Evolutionary conservation across 1,140 invertebrate species (phyloP).

Genomic region (Xylocopa sonorina): DNA sequence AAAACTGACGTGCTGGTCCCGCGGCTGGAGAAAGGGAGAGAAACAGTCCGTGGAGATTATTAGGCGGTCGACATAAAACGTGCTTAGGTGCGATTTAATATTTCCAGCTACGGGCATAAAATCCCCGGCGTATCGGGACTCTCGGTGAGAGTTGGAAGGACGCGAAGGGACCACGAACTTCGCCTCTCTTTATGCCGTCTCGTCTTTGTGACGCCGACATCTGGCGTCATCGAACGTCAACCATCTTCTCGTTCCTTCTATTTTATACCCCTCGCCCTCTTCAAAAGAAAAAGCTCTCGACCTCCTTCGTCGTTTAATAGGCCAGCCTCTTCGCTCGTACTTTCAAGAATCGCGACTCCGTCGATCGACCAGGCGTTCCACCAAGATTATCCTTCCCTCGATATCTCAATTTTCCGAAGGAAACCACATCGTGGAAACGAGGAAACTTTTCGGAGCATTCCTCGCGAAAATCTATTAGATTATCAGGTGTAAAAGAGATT

Average conservation of each 20-base stretch:
- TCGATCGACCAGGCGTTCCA: neutral
- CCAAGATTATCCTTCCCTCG: too few relatives aligned
- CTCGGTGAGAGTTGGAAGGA: conserved; percentile 15
- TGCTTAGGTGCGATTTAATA: conserved; percentile 78
- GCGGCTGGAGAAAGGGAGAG: conserved; percentile 37
- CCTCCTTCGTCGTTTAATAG: conserved; percentile 40
- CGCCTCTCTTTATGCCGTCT: conserved; percentile 50
- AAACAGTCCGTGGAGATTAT: conserved; percentile 70
- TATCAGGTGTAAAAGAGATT: neutral
- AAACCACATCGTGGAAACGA: too few relatives aligned
- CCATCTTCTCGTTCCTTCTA: conserved; percentile 51
- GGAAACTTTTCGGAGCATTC: too few relatives aligned
- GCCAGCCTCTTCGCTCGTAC: conserved; percentile 36
- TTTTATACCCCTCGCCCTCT: conserved; percentile 46
- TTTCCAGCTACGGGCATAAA: conserved; percentile 78
- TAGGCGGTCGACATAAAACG: conserved; percentile 76
- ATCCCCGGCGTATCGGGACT: conserved; percentile 62
- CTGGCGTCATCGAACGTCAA: conserved; percentile 58
- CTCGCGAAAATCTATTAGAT: too few relatives aligned
- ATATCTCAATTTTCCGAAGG: conserved; percentile 3
- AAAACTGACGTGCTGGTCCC: conserved; percentile 25
- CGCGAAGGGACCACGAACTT: conserved; percentile 56
- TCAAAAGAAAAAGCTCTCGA: conserved; percentile 51
- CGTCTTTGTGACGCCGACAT: conserved; percentile 70
- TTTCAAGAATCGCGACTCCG: neutral